Base-by-base conservation (phyloP, 2,888 invertebrate genomes). In the Apocheima hispidaria region DNA sequence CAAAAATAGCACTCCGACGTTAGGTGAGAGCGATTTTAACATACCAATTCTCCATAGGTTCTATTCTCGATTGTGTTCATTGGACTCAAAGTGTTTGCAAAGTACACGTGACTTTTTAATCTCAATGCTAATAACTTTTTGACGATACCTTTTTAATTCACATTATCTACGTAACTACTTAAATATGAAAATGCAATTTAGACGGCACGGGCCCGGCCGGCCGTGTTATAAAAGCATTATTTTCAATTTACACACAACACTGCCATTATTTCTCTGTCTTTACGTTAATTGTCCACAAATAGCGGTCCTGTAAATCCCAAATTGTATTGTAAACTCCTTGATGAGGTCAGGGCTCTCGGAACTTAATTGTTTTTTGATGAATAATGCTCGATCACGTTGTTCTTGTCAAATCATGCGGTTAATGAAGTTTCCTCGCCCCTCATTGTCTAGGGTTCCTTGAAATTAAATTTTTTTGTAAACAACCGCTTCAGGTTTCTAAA, bases 401-500 rank as follows among this genome's bases (percentile, higher is more conserved):
- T 87, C 81, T 83, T 87, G 90, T 84, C 86, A 86, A 88, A 86
- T 88, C 88, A 91, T 86, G 85, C 87, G 82, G 83, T 72, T 88
- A 88, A 91, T 90, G 86, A 87, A 86, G 79, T 78, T 82, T 79
- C 79, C 50, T 16, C 44, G 35, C 78, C 76, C 77, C 75, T 71
- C 70, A 54, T 65, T 68, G 65, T 66, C 64, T 68, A 66, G 56
- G 54, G 63, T 65, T 49, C 56, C 48, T 63, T 49, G 50, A 63
- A 66, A 65, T 69, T 62, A 41, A n/a, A 23, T 38, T 65, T 70
- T 69, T 69, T 66, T 63, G 46, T 59, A 48, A 52, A 48, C 44
- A 63, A 65, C 26, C 28, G 52, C 46, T 61, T 65, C 26, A 50
- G 40, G 51, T 56, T 26, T 28, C 44, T 12, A 62, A 63, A 61